Conservation (phyloP, 2,888 invertebrate species). For the Notodonta dromedarius region DNA sequence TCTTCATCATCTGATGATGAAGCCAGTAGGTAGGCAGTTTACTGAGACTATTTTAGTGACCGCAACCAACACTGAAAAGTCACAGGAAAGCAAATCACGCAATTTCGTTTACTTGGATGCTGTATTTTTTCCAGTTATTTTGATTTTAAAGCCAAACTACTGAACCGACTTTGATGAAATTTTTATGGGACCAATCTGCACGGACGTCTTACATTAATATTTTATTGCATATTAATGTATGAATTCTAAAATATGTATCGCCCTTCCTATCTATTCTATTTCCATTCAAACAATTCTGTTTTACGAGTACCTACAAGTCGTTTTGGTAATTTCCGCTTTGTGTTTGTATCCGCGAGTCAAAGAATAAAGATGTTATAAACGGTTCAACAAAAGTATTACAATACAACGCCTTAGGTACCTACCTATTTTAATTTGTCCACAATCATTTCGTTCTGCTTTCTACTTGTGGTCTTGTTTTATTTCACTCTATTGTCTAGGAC, state of each 20-base stretch:
- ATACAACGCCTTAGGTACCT: background rate
- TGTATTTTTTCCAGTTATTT: no score
- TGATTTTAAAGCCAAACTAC: no score
- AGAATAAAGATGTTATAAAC: background rate
- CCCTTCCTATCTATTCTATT: background rate
- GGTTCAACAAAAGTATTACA: background rate
- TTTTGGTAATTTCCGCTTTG: background rate
- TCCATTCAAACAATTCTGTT: background rate
- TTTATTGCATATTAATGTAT: background rate
- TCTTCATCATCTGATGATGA: no score
- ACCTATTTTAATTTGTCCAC: slow-evolving; percentile 8
- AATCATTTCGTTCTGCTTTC: slow-evolving; percentile 9
- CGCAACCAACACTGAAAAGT: no score
- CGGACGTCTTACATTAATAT: background rate
- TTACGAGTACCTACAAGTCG: background rate
- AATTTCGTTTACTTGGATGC: no score
- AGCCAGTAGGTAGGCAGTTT: no score
- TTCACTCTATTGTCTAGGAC: slow-evolving; percentile 7
- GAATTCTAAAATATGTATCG: no score
- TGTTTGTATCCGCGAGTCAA: background rate
- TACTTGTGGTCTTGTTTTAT: slow-evolving; percentile 8
- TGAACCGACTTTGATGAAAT: no score
- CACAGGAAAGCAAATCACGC: no score
- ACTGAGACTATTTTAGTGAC: no score
- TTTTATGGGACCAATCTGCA: no score